A percentile compares a stretch with the other conserved stretches of the same genome.
Conservation (phyloP, 2,888 invertebrate genomes). For the Malacosoma neustria region DNA sequence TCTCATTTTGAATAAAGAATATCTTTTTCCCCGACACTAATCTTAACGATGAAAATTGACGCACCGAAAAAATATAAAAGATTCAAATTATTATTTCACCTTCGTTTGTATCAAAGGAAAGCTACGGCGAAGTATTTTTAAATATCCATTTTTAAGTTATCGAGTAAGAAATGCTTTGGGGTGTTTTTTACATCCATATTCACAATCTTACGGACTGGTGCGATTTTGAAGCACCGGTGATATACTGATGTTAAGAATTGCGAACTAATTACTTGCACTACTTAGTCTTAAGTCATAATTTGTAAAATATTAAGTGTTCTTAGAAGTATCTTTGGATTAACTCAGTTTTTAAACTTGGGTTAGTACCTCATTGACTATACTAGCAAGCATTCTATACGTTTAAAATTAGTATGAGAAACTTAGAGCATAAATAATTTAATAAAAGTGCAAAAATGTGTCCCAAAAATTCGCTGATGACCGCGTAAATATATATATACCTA, state of each 20-base stretch:
- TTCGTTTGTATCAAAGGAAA: constrained; percentile 42
- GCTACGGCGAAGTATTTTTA: constrained; percentile 25
- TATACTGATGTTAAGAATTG: neutral
- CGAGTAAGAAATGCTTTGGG: constrained; percentile 21
- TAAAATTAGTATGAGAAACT: too few species aligned
- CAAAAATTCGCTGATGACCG: too few species aligned
- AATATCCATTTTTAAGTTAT: constrained; percentile 32
- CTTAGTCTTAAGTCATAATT: too few species aligned
- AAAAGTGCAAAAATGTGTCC: too few species aligned
- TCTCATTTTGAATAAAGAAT: constrained; percentile 19
- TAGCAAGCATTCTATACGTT: too few species aligned
- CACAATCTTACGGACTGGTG: constrained; percentile 16
- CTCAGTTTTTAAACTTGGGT: too few species aligned
- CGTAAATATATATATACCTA: too few species aligned
- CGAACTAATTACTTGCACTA: too few species aligned
- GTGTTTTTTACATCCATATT: constrained; percentile 33
- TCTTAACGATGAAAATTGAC: constrained; percentile 31
- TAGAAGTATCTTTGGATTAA: too few species aligned
- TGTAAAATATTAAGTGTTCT: too few species aligned
- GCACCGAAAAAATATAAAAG: constrained; percentile 19
- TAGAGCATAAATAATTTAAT: too few species aligned
- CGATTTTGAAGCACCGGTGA: constrained; percentile 8
- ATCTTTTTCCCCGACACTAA: constrained; percentile 26
- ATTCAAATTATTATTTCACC: constrained; percentile 39
- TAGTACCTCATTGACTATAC: too few species aligned